Evolutionary conservation across 1,140 invertebrate species (phyloP).

Genomic region (Penaeus vannamei): DNA sequence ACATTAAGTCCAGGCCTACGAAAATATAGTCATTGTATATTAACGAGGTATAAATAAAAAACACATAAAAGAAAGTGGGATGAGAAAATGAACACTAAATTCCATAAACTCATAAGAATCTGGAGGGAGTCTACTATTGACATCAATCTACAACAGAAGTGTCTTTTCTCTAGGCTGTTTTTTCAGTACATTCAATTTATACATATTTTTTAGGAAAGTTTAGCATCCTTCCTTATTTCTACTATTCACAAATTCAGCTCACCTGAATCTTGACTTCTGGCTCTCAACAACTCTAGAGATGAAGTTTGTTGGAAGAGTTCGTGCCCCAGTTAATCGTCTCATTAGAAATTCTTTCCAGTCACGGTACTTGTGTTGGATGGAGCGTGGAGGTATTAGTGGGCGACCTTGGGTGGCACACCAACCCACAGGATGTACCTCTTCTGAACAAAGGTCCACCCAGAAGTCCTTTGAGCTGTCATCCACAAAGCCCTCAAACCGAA

Average conservation of each 20-base stretch:
- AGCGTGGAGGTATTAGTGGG: conserved; percentile 89
- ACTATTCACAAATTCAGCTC: conserved; percentile 22
- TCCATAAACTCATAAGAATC: neutral
- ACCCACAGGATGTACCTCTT: conserved; percentile 94
- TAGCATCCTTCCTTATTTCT: neutral
- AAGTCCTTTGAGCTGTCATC: conserved; percentile 90
- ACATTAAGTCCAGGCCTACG: conserved; percentile 82
- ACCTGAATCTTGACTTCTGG: conserved; percentile 85
- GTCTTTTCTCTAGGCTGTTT: too few species aligned
- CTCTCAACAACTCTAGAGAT: conserved; percentile 87
- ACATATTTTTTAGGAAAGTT: too few species aligned
- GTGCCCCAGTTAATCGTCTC: conserved; percentile 90
- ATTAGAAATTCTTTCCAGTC: conserved; percentile 97
- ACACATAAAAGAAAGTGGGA: conserved; percentile 27
- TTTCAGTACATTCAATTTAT: too few species aligned
- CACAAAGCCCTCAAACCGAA: conserved; percentile 95
- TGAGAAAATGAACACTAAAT: conserved; percentile 10
- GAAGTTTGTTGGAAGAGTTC: conserved; percentile 93
- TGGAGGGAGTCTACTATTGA: neutral
- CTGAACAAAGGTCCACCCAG: conserved; percentile 95
- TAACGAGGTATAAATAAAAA: neutral
- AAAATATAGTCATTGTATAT: conserved; percentile 51
- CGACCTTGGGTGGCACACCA: conserved; percentile 97
- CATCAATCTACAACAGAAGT: neutral
- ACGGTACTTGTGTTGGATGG: conserved; percentile 87